Percentiles rank a stretch among this genome's conserved stretches.
Conservation (phyloP, 2,113 vertebrate species). For the Nipponia nippon region DNA sequence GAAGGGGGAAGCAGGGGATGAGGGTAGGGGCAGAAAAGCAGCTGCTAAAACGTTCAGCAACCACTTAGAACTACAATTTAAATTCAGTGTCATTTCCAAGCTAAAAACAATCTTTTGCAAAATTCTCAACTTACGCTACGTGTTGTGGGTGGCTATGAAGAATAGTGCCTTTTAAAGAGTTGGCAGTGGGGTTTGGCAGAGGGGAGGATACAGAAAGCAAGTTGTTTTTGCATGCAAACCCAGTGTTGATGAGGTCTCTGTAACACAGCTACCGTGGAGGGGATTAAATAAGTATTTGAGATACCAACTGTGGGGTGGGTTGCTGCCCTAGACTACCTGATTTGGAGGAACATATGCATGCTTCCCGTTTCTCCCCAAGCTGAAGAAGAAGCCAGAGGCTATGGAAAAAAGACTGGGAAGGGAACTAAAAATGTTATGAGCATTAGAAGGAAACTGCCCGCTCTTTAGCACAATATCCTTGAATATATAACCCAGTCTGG, state of each 20-base stretch:
- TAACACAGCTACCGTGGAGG: neutral
- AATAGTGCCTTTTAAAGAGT: neutral
- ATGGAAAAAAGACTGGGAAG: neutral
- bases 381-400: neutral
- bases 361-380: neutral
- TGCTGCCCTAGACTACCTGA: neutral
- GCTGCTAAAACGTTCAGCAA: neutral
- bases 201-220: neutral
- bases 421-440: neutral
- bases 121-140: accelerated
- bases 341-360: neutral
- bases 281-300: neutral
- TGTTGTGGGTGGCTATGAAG: neutral
- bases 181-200: neutral
- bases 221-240: neutral
- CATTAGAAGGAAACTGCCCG: neutral
- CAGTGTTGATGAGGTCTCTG: neutral
- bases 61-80: neutral
- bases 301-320: neutral
- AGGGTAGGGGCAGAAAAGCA: neutral
- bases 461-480: neutral
- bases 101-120: conserved; percentile 3
- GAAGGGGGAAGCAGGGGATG: neutral
- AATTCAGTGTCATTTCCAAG: neutral
- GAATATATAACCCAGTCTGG: neutral